Evolutionary conservation across 2,113 vertebrate genomes (phyloP).

Genomic region (Promerops cafer): DNA sequence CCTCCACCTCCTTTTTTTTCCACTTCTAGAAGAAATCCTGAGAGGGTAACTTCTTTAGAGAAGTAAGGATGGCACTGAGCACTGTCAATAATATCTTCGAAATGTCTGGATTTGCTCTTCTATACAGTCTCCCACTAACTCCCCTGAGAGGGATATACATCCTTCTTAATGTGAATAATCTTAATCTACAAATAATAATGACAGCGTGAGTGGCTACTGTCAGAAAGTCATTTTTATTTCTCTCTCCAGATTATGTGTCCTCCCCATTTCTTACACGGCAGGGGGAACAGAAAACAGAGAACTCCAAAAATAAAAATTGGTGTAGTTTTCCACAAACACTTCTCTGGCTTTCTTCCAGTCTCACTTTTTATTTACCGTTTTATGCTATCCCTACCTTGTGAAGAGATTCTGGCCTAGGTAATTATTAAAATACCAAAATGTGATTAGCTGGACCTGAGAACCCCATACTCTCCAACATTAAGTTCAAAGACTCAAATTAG

Average conservation of each 20-base stretch:
- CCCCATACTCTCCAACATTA: background rate
- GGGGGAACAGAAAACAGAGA: background rate
- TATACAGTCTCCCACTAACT: background rate
- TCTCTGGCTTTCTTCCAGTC: fast-evolving
- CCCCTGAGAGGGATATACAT: background rate
- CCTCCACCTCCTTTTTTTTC: background rate
- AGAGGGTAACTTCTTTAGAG: background rate
- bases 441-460: background rate
- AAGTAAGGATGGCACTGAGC: background rate
- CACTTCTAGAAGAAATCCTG: background rate
- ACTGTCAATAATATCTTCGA: background rate
- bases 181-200: background rate
- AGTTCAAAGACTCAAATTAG: background rate
- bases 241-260: background rate
- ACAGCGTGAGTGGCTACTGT: background rate
- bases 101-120: background rate
- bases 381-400: background rate
- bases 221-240: background rate
- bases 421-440: background rate
- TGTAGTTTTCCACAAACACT: background rate
- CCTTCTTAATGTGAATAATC: background rate
- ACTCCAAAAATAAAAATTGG: background rate
- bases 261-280: background rate
- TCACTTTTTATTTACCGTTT: background rate
- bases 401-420: background rate